These are phyloP conservation scores for Dissostichus mawsoni DNA, from an alignment of 2,113 vertebrate species.

Conservation along the genomic window DNA sequence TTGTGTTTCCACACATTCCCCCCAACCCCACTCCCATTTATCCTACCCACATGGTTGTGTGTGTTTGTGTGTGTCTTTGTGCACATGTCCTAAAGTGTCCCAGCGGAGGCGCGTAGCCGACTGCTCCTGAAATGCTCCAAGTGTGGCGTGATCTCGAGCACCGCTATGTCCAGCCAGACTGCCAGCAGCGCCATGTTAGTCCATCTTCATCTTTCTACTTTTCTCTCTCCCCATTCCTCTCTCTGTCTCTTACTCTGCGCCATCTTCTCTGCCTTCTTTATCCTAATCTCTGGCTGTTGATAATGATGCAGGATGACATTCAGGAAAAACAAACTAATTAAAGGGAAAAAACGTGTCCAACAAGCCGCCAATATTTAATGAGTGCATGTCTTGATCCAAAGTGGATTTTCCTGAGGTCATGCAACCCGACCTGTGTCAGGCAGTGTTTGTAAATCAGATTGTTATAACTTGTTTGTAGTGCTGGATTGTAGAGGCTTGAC, in stretches of 20 bases:
- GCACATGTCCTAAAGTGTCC: constrained; percentile 80
- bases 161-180: constrained; percentile 91
- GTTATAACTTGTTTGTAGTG: constrained; percentile 33
- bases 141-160: constrained; percentile 95
- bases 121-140: constrained; percentile 98
- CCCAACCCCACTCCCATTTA: not conserved
- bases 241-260: not conserved
- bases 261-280: constrained; percentile 13
- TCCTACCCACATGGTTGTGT: constrained; percentile 40
- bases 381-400: constrained; percentile 51
- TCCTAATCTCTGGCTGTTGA: constrained; percentile 56
- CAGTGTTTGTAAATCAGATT: constrained; percentile 47
- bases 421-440: constrained; percentile 49
- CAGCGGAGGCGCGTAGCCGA: constrained; percentile 88
- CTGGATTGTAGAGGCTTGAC: constrained; percentile 9
- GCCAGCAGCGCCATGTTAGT: constrained; percentile 98
- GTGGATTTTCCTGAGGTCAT: constrained; percentile 40
- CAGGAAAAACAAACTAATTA: constrained; percentile 50
- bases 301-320: constrained; percentile 61
- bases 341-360: constrained; percentile 37
- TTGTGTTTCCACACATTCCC: constrained; percentile 35
- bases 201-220: constrained; percentile 72
- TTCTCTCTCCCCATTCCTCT: constrained; percentile 34
- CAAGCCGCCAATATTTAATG: constrained; percentile 43
- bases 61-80: constrained; percentile 36